A percentile compares a stretch with the other conserved stretches of the same genome.
phyloP scores from a whole-genome alignment of 30 jellyfish, hydroid and myxozoan species.

The Aurelia coerulea region DNA sequence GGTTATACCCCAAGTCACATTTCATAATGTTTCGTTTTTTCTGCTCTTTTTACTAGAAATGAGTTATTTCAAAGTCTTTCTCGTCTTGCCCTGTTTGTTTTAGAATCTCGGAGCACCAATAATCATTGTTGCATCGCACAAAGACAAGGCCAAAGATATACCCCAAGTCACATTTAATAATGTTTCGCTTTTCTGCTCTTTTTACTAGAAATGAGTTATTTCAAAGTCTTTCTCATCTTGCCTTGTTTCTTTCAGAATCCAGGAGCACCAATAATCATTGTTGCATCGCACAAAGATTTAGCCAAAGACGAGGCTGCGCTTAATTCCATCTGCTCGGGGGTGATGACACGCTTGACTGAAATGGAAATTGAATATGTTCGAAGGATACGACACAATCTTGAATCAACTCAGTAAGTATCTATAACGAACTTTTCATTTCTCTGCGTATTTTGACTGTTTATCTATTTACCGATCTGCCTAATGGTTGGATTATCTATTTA shows the following conservation, averaged over 20 bases:
- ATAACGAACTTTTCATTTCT: background rate
- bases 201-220: no score
- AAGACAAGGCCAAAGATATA: no score
- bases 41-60: no score
- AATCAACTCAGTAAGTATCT: conserved; percentile 66
- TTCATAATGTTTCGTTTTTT: background rate
- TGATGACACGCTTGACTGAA: conserved; percentile 69
- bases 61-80: no score
- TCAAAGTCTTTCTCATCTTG: background rate
- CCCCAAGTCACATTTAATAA: no score
- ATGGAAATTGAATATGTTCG: conserved; percentile 70
- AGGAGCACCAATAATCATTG: conserved; percentile 77
- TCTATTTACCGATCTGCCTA: no score
- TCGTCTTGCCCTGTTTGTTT: no score
- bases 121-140: no score
- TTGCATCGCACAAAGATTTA: conserved; percentile 84
- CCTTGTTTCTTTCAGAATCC: conserved; percentile 66
- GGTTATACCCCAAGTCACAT: background rate
- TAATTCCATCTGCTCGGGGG: conserved; percentile 66
- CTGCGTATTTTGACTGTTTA: background rate
- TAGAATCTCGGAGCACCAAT: no score
- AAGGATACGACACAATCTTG: conserved; percentile 72
- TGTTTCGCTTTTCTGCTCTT: no score
- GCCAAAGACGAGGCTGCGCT: conserved; percentile 68
- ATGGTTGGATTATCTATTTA: no score